A percentile compares a stretch with the other conserved stretches of the same genome.
Conservation (phyloP, 2,797 vertebrate genomes). For the Acipenser oxyrinchus region DNA sequence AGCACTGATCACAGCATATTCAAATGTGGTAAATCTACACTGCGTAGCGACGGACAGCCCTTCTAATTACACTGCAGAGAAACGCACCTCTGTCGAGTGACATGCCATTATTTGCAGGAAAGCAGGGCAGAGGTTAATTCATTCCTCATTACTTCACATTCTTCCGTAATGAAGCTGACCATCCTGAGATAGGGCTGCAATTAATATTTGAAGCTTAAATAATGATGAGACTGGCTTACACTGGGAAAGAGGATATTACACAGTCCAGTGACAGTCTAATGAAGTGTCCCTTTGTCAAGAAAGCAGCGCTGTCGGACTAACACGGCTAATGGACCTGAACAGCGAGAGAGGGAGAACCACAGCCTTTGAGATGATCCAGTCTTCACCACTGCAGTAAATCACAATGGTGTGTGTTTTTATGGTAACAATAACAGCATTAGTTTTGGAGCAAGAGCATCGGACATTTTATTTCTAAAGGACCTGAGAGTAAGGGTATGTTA, state of each 20-base stretch:
- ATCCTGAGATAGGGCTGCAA: neutral
- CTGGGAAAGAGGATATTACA: neutral
- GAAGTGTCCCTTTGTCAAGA: neutral
- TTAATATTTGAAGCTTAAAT: neutral
- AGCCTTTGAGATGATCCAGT: no score
- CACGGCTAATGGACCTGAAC: neutral
- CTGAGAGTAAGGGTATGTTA: no score
- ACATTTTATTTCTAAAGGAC: no score
- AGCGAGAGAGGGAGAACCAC: neutral
- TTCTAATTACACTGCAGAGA: no score
- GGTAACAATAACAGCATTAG: no score
- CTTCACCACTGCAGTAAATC: no score
- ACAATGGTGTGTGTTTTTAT: no score
- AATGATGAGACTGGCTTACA: neutral
- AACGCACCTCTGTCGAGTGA: neutral
- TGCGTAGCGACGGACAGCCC: no score
- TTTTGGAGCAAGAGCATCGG: no score
- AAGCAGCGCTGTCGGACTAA: neutral
- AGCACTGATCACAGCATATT: no score
- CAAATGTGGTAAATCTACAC: no score
- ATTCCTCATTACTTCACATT: neutral
- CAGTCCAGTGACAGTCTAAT: neutral
- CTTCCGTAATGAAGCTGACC: neutral
- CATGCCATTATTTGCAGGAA: neutral
- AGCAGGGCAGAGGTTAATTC: neutral